Evolutionary conservation across 2,797 vertebrate genomes (phyloP).

Genomic region (Siniperca undulata): DNA sequence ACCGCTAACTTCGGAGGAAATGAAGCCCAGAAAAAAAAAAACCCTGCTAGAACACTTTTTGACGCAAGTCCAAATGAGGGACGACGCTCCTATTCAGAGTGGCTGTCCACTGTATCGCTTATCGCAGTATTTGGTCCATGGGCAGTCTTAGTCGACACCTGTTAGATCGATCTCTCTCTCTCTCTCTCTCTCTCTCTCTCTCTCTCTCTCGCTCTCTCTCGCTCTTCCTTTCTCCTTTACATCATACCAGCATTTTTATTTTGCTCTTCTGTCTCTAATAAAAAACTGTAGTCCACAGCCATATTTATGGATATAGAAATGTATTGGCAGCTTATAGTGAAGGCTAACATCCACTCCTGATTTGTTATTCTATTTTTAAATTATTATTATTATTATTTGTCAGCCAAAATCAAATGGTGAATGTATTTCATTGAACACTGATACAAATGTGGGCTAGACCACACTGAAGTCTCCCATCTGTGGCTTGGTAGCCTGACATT

Average conservation of each 20-base stretch:
- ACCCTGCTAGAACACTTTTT: slow-evolving; percentile 49
- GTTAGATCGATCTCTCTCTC: slow-evolving; percentile 80
- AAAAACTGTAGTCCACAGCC: neutral
- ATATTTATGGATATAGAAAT: neutral
- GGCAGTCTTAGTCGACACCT: slow-evolving; percentile 81
- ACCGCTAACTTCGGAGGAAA: slow-evolving; percentile 42
- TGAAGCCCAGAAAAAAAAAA: slow-evolving; percentile 33
- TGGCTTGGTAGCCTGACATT: slow-evolving; percentile 53
- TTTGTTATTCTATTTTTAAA: neutral
- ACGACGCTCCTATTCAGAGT: slow-evolving; percentile 53
- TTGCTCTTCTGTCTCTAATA: neutral
- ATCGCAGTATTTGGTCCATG: slow-evolving; percentile 63
- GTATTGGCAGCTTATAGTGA: neutral
- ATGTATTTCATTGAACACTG: neutral
- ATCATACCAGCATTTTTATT: slow-evolving; percentile 14
- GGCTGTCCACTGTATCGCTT: slow-evolving; percentile 51
- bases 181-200: slow-evolving; percentile 47
- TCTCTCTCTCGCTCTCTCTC: slow-evolving; percentile 21
- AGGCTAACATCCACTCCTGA: neutral
- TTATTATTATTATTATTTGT: neutral
- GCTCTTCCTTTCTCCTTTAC: slow-evolving; percentile 4
- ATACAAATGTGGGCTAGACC: slow-evolving; percentile 4
- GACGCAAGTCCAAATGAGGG: slow-evolving; percentile 51
- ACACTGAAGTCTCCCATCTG: slow-evolving; percentile 28
- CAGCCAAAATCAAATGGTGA: neutral